A percentile compares a stretch with the other conserved stretches of the same genome.
Evolutionary conservation across 1,140 invertebrate genomes (phyloP).

Genomic region (Nasonia vitripennis): DNA sequence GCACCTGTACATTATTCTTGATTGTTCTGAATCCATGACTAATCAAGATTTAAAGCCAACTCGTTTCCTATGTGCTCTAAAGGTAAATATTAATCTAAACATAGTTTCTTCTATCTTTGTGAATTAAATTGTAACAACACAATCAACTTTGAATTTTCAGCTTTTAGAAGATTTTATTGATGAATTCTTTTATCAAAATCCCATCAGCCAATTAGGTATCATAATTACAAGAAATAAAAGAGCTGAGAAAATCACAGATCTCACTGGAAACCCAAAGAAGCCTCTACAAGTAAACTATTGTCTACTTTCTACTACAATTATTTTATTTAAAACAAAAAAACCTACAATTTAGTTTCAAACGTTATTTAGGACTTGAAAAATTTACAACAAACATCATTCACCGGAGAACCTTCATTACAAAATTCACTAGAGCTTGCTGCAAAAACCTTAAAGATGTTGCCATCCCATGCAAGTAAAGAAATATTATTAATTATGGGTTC

Average conservation of each 20-base stretch:
- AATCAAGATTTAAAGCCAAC: conserved; percentile 97
- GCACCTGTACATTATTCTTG: conserved; percentile 93
- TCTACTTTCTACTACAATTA: neutral
- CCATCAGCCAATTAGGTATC: conserved; percentile 96
- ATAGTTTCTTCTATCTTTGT: neutral
- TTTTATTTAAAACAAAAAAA: neutral
- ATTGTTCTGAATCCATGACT: conserved; percentile 95
- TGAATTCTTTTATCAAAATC: conserved; percentile 99
- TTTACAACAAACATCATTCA: conserved; percentile 77
- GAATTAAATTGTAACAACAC: neutral
- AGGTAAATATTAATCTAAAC: conserved; percentile 77
- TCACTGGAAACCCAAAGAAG: conserved; percentile 90
- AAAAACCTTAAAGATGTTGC: conserved; percentile 91
- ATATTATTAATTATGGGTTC: conserved; percentile 94
- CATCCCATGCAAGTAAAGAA: conserved; percentile 94
- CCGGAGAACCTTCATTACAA: conserved; percentile 95
- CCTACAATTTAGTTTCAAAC: neutral
- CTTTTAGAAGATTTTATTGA: conserved; percentile 95
- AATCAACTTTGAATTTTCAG: conserved; percentile 74
- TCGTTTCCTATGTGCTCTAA: conserved; percentile 90
- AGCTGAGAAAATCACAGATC: conserved; percentile 92
- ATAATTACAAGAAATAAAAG: conserved; percentile 94
- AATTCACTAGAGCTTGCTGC: conserved; percentile 94
- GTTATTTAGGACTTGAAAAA: conserved; percentile 66
- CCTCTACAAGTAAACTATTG: conserved; percentile 80